Percentiles rank a stretch among this genome's conserved stretches.
Conservation (phyloP, 2,888 invertebrate genomes). For the Drosophila falleni region DNA sequence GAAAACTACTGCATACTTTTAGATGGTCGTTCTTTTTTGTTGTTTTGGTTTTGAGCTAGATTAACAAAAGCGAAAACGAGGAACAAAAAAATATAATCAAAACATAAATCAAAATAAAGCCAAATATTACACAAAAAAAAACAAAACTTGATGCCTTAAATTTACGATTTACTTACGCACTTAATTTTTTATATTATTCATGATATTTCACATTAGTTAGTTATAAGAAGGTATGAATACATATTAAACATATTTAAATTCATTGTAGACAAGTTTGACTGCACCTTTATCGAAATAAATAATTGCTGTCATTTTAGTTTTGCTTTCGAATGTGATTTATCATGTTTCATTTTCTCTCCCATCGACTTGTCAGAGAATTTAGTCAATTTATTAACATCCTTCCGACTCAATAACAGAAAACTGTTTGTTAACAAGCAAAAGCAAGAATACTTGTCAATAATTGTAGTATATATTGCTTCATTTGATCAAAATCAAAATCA, state of each 20-base stretch:
- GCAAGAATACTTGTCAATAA: conserved; percentile 28
- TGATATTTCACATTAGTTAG: too few species aligned
- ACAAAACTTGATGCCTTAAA: too few species aligned
- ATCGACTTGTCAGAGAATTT: conserved; percentile 11
- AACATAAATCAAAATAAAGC: too few species aligned
- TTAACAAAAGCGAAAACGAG: too few species aligned
- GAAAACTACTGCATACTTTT: too few species aligned
- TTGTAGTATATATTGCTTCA: conserved; percentile 34
- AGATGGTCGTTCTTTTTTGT: too few species aligned
- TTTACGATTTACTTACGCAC: too few species aligned
- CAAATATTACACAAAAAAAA: too few species aligned
- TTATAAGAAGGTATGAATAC: too few species aligned
- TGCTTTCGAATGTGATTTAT: conserved; percentile 19
- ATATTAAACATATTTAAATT: not conserved
- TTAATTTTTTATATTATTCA: too few species aligned
- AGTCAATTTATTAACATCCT: conserved; percentile 23
- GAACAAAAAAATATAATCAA: too few species aligned
- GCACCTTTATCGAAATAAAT: conserved; percentile 9
- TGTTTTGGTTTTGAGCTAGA: too few species aligned
- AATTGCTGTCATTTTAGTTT: conserved; percentile 23
- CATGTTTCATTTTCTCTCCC: not conserved
- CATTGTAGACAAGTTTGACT: not conserved
- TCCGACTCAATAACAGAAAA: conserved; percentile 13
- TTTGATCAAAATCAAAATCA: conserved; percentile 15
- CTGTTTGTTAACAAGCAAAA: conserved; percentile 7